These are phyloP conservation scores for Sebastes trivittatus DNA, from an alignment of 2,797 vertebrate species.

Conservation along the genomic window DNA sequence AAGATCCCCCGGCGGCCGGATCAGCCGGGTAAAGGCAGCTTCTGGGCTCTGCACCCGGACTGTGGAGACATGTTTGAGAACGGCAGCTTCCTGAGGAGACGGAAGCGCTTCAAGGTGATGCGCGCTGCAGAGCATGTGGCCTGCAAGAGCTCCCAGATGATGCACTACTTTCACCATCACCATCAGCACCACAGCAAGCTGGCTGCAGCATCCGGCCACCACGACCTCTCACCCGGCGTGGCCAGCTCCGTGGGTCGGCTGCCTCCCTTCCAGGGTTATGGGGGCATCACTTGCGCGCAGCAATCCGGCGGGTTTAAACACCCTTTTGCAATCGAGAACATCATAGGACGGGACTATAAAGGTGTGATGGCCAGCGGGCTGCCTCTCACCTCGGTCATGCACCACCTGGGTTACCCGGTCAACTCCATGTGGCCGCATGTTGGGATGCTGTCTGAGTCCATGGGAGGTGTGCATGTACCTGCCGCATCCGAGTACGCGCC, in stretches of 20 bases:
- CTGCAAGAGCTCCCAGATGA: conserved; percentile 88
- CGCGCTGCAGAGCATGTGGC: conserved; percentile 81
- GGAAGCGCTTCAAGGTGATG: conserved; percentile 93
- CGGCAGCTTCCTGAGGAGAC: conserved; percentile 91
- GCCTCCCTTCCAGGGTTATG: conserved; percentile 90
- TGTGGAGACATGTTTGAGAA: conserved; percentile 98
- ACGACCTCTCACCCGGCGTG: conserved; percentile 82
- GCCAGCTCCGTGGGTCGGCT: conserved; percentile 86
- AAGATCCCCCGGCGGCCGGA: conserved; percentile 93
- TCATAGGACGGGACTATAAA: conserved; percentile 96
- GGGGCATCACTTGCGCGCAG: conserved; percentile 82
- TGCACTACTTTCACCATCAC: conserved; percentile 91
- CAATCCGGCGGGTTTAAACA: conserved; percentile 93
- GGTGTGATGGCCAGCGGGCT: conserved; percentile 91
- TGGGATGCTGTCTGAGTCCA: conserved; percentile 90
- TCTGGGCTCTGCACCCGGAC: conserved; percentile 95
- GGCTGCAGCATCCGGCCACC: conserved; percentile 72
- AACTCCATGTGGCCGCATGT: conserved; percentile 96
- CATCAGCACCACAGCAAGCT: conserved; percentile 81
- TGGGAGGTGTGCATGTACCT: conserved; percentile 81
- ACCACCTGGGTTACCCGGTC: conserved; percentile 95
- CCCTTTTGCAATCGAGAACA: conserved; percentile 97
- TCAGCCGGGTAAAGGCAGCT: conserved; percentile 93
- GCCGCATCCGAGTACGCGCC: conserved; percentile 89
- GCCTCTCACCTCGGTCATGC: conserved; percentile 96